phyloP scores from a whole-genome alignment of 1,140 invertebrate species.

The Eumaeus atala region DNA sequence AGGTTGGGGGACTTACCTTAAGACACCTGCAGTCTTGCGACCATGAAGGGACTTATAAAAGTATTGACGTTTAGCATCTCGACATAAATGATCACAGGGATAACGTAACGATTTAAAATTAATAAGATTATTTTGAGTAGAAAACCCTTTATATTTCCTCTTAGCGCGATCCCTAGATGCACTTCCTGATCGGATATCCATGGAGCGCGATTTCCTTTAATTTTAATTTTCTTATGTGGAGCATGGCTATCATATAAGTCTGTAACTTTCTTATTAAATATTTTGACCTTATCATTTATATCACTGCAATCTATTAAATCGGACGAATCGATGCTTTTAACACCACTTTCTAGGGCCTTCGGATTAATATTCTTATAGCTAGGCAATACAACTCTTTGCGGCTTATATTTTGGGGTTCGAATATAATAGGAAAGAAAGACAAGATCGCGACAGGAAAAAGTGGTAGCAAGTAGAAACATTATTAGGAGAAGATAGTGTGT shows the following conservation, averaged over 20 bases:
- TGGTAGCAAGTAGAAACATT: not conserved
- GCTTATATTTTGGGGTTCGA: not conserved
- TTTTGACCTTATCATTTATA: not conserved
- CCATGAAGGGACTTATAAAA: not conserved
- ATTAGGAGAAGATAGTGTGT: not conserved
- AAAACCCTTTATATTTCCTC: no score
- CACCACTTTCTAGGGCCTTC: not conserved
- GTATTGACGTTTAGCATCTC: conserved; percentile 1
- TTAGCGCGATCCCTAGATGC: no score
- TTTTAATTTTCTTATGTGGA: conserved; percentile 1
- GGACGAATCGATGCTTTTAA: not conserved
- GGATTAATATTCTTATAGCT: not conserved
- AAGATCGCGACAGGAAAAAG: no score
- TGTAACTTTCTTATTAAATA: conserved; percentile 1
- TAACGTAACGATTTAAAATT: not conserved
- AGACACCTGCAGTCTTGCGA: not conserved
- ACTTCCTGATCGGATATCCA: no score
- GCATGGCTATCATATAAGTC: not conserved
- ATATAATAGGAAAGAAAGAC: no score
- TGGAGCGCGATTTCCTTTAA: not conserved
- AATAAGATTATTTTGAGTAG: no score
- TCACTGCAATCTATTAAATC: not conserved
- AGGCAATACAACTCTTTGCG: not conserved
- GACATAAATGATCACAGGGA: not conserved
- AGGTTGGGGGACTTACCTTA: not conserved